Percentiles rank a stretch among this genome's conserved stretches.
Conservation (phyloP, 2,888 invertebrate species). For the Euproctis similis region DNA sequence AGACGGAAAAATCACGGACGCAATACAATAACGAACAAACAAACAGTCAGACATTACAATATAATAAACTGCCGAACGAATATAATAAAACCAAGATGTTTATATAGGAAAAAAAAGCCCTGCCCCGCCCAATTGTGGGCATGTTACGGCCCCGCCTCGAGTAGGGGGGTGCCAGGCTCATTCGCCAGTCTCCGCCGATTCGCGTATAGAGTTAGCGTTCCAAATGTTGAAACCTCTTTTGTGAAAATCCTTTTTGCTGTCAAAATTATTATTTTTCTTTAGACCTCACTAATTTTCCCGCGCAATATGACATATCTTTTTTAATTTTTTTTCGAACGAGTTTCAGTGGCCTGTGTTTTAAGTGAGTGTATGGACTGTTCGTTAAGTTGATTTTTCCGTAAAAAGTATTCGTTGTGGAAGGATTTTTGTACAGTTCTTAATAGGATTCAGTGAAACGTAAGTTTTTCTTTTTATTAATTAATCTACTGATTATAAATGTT, state of each 20-base stretch:
- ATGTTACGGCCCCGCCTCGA: conserved; percentile 41
- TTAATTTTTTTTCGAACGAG: conserved; percentile 12
- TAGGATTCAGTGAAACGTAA: conserved; percentile 22
- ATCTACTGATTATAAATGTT: no score
- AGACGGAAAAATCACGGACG: conserved; percentile 38
- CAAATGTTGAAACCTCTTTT: conserved; percentile 25
- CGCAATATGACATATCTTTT: conserved; percentile 17
- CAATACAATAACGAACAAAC: conserved; percentile 48
- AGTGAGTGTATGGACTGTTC: conserved; percentile 22
- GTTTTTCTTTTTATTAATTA: conserved; percentile 4
- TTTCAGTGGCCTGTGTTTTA: conserved; percentile 18
- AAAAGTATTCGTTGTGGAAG: conserved; percentile 17
- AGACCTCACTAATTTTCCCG: conserved; percentile 14
- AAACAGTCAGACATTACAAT: conserved; percentile 61
- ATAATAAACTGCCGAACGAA: conserved; percentile 56
- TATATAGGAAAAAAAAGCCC: conserved; percentile 47
- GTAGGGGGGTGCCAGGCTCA: conserved; percentile 39
- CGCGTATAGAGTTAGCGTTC: conserved; percentile 53
- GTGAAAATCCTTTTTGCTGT: conserved; percentile 24
- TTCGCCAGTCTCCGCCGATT: conserved; percentile 58
- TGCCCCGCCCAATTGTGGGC: conserved; percentile 42
- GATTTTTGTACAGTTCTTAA: conserved; percentile 17
- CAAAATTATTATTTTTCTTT: conserved; percentile 16
- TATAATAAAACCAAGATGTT: conserved; percentile 49
- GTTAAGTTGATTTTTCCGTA: conserved; percentile 6